Base-by-base conservation (phyloP, 2,113 vertebrate genomes). In the Petrocephalus zakoni region DNA sequence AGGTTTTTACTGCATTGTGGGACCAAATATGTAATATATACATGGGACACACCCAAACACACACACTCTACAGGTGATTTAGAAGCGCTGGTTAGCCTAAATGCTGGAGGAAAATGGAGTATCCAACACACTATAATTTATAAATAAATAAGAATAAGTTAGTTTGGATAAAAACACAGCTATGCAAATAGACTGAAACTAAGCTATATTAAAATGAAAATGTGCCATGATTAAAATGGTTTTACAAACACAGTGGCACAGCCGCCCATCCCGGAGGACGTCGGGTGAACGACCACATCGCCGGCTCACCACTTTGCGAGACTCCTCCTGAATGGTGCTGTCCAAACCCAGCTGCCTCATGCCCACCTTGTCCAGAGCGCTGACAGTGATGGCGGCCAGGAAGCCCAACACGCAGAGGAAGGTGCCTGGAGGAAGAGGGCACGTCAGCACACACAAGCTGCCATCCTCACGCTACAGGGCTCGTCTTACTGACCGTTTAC, bases 321-420 rank as follows among this genome's bases (percentile, higher is more conserved):
- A 96, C 88, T 95, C 94, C 87, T 96, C 94, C 90, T 95, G 95
- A 58, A 96, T 96, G 83, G 94, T 34, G 2, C 94, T 94, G 22
- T 97, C 94, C 17, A 97, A 93, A 11, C 96, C 96, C 7, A 96
- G 93, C 88, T 97, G 95, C 90, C 91, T 97, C 94, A 94, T 94
- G 58, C 96, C 96, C 47, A 95, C 84, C 93, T 96, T 96, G 94
- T 96, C 96, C 87, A 97, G 88, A 0, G 89, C 21, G 0, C 96
- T 95, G 91, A 97, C 95, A 0, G 89, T 86, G 17, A 97, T 84
- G 56, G 96, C 96, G 1, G 95, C 95, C 61, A 92, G 0, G 55
- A 97, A 96, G 11, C 96, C 94, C 85, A 97, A 88, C 87, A 95
- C 92, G 34, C 95, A 97, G 83, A 97, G 88, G 0, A 97, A 22